Evolutionary conservation across 1,140 invertebrate species (phyloP), one percentile per base, ranked within the genome.

Genomic region (Lepidurus couesii): DNA sequence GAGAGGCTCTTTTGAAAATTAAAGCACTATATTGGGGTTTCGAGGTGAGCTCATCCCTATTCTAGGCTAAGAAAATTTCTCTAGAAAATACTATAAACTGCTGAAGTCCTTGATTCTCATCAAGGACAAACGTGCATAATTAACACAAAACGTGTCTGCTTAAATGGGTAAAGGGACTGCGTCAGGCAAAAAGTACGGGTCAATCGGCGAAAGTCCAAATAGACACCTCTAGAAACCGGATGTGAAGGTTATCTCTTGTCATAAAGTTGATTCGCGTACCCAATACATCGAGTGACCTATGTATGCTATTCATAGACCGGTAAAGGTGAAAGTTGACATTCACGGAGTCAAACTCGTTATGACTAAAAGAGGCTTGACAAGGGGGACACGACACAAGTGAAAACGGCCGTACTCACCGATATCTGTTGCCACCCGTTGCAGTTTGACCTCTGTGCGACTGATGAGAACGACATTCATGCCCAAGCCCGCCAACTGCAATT

Each of bases 371-470:
- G 79, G 77, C 7, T 47, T n/a, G 16, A 42, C n/a, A 11, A 53
- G 44, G 79, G 16, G 13, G 75, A 43, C 21, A 21, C 24, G 26
- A 44, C 43, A 65, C 16, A 13, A 42, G 77, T 44, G 21, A n/a
- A 74, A 34, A 74, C 21, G 24, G 44, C n/a, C 9, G 26, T 7
- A 74, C 85, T 86, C 87, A 93, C 92, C 88, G 77, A 99, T 92
- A 87, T 96, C 92, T 79, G 88, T 86, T 0, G 95, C 91, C 13
- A 95, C 92, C 44, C 88, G 86, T 80, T 94, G 88, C 13, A 99
- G 85, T 86, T 98, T 98, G 3, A 88, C 85, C 81, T 91, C 84
- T 0, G 91, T 94, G 82, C 97, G 88, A 82, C 95, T 97, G 77
- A 99, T 91, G 75, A 99, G 86, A 44, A 98, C 89, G 44, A 98